Base-by-base conservation (phyloP, 2,888 invertebrate species). In the Sarcophaga carnaria region DNA sequence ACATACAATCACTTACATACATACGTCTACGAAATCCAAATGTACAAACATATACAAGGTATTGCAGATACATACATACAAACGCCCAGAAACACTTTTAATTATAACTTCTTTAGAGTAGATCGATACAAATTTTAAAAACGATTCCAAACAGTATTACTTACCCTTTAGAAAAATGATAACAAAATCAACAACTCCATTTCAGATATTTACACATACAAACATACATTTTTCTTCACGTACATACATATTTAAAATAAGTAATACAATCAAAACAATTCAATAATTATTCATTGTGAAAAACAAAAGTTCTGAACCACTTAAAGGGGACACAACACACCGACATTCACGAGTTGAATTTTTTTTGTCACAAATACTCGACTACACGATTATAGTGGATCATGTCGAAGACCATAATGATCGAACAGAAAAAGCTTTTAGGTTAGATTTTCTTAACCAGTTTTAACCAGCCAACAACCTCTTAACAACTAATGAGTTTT, bases 401-500 rank as follows among this genome's bases (percentile, higher is more conserved):
- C 37, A 37, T 37, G 37, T 10, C 37, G 37, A 37, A 37, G 8
- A 37, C 8, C 10, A 37, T 37, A 8, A 10, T 37, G 37, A 37
- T 37, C 37, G 37, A 37, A 37, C 37, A 37, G 37, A 37, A 37
- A 37, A 37, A 37, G 37, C 37, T 10, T 37, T 37, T 37, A 37
- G 37, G 2, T 37, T 37, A 37, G 37, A 37, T 37, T 37, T 37
- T 37, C 60, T 20, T 75, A 59, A 72, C 45, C n/a, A 17, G 10
- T 17, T 60, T 54, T 45, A 25, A 12, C 22, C 22, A 77, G 59
- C 25, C 54, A 4, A 70, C 70, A 37, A n/a, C 66, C 47, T 25
- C 66, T 54, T 66, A 49, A 72, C 82, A 77, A 77, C 71, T 77
- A n/a, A 71, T 45, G 59, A 62, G 10, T 63, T 17, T 64, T 10